Evolutionary conservation across 1,140 invertebrate species (phyloP), one percentile per base, ranked within the genome.

Genomic region (Acromyrmex charruanus): DNA sequence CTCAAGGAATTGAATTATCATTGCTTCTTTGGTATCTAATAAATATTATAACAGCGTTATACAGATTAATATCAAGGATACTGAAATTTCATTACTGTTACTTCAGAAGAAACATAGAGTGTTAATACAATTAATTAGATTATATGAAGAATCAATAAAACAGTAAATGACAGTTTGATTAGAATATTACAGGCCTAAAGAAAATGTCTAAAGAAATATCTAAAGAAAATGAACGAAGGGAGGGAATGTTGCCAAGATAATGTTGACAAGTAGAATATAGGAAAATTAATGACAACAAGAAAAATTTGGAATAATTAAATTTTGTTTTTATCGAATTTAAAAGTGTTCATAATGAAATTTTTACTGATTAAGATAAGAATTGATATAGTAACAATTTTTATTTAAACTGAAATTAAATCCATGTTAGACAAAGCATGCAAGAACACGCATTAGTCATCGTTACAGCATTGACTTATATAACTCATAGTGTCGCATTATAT

Each of bases 401-500:
- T 63, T 63, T 2, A 4, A 3, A 59, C 28, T 21, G 25, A 49
- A 44, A 82, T 72, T 12, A 55, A 81, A 71, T 14, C 35, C 28
- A n/a, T 21, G 28, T n/a, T 31, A 55, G 49, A 81, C 49, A 25
- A 14, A 55, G 12, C 71, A 44, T 61, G 14, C 49, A 71, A 81
- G 61, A 35, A 31, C 53, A 44, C 18, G 55, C 25, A 1, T 59
- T 49, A 84, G 53, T 74, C 39, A 65, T 35, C n/a, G n/a, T 61
- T 69, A 28, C 28, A 81, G 53, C 39, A 59, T 51, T 61, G 69
- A 75, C 58, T 82, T 80, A 71, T 68, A 28, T 72, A 79, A 74
- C 68, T n/a, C 21, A 5, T 63, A 53, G 3, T 16, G 77, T 79
- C 85, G 89, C 74, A 63, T 90, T 75, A 84, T 68, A 90, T 90